Evolutionary conservation across 2,797 vertebrate species (phyloP), one percentile per base, ranked within the genome.

Genomic region (Florisuga fusca): DNA sequence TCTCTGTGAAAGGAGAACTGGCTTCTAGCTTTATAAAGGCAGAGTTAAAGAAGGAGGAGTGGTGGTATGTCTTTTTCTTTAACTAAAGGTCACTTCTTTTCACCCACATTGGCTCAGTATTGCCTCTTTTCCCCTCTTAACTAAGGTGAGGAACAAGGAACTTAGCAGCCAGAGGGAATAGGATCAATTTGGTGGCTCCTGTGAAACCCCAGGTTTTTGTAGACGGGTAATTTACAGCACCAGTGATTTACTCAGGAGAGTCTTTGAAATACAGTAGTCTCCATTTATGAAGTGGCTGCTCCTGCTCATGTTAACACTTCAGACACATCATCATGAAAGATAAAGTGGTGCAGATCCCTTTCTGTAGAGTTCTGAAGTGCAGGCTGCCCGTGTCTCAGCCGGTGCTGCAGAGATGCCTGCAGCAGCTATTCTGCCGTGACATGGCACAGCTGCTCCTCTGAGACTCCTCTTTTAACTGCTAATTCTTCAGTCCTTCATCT

Each of bases 361-460:
- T 81, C 75, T 38, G 45, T 43, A 4, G 15, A 69, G 50, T 72
- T 67, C 90, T 78, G 81, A 84, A 89, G 72, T 81, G 68, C 43
- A 59, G 67, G 63, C 82, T 74, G 82, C 78, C 72, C 4, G 17
- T 87, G 92, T 82, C 76, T 86, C 54, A 29, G 59, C 57, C 2
- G 5, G 46, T 4, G 3, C 46, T 75, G 80, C 45, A 55, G 88
- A 92, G 69, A 38, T 72, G 69, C 94, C 85, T 93, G 82, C 66
- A 67, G 78, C 78, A 72, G 41, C 64, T 51, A 27, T 1, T 2
- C 77, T 68, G 59, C 75, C 77, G 31, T 87, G 79, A 90, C 61
- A 73, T 9, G 2, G 48, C 90, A 82, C 94, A 91, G 90, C 94
- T 97, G 94, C 51, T 90, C 20, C 78, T 93, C 57, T 62, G 75